Conservation (phyloP, 1,140 invertebrate species). For the Batillaria attramentaria region DNA sequence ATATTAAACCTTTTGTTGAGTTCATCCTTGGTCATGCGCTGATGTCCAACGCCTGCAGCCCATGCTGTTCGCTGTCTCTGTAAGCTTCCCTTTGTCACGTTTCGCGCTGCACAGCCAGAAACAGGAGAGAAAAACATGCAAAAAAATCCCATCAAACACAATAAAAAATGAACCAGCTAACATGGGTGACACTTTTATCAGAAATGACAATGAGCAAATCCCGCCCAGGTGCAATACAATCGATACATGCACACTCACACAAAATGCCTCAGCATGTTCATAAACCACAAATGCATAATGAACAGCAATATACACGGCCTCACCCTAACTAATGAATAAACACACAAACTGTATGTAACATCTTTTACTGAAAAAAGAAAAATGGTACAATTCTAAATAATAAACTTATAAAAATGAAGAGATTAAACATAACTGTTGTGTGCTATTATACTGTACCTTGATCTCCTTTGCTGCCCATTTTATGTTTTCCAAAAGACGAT, state of each 20-base stretch:
- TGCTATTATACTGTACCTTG: no score
- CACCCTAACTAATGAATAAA: no score
- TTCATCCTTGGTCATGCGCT: slow-evolving; percentile 54
- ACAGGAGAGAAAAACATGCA: background rate
- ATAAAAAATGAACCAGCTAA: background rate
- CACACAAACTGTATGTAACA: no score
- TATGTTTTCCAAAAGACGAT: no score
- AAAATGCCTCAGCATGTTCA: no score
- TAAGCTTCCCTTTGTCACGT: slow-evolving; percentile 47
- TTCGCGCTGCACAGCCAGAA: background rate
- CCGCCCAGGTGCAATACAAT: no score
- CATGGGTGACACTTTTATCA: background rate
- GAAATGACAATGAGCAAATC: background rate
- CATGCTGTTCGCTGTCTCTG: slow-evolving; percentile 61
- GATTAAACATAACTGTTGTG: no score
- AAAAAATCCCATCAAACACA: background rate
- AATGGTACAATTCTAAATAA: background rate
- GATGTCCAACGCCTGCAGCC: slow-evolving; percentile 57
- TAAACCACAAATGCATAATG: no score
- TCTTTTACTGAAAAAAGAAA: background rate
- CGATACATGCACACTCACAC: no score
- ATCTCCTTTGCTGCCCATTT: no score
- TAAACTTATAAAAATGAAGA: slow-evolving; percentile 4
- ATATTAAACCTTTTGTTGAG: slow-evolving; percentile 55
- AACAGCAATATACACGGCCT: no score